Conservation (phyloP, 2,113 vertebrate species). For the Morone chrysops region DNA sequence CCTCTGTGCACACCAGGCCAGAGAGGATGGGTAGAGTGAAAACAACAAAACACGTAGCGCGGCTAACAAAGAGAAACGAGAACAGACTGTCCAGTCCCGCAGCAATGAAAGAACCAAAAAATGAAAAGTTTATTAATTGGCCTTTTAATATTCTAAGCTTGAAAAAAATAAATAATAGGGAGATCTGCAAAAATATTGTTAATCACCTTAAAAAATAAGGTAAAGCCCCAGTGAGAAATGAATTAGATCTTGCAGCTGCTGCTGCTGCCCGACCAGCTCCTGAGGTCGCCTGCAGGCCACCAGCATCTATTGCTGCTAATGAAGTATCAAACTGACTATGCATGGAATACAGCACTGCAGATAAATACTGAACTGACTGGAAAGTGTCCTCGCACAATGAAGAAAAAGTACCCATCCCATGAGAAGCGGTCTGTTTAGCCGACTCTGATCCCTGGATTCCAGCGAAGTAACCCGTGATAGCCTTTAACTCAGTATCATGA, state of each 20-base stretch:
- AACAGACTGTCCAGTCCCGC: constrained; percentile 58
- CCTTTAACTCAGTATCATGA: constrained; percentile 28
- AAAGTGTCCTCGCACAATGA: constrained; percentile 24
- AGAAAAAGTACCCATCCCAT: constrained; percentile 5
- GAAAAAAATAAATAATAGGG: constrained; percentile 17
- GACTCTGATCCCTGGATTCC: constrained; percentile 17
- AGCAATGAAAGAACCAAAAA: constrained; percentile 44
- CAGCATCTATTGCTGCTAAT: constrained; percentile 57
- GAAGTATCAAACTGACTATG: constrained; percentile 53
- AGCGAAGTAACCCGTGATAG: constrained; percentile 24
- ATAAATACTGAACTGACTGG: constrained; percentile 16
- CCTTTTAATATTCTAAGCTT: constrained; percentile 45
- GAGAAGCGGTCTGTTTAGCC: constrained; percentile 20
- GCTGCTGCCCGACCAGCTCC: constrained; percentile 54
- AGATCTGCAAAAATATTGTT: constrained; percentile 16
- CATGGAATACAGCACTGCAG: constrained; percentile 27
- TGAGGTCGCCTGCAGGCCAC: constrained; percentile 60
- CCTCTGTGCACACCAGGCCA: constrained; percentile 59
- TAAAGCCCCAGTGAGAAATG: constrained; percentile 22
- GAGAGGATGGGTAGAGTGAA: constrained; percentile 54
- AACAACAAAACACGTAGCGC: constrained; percentile 61
- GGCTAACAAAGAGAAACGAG: constrained; percentile 56
- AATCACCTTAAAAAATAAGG: constrained; percentile 35
- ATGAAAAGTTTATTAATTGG: constrained; percentile 41
- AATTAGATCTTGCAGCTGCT: constrained; percentile 47